Conservation (phyloP, 1,140 invertebrate genomes). For the Nephila pilipes region DNA sequence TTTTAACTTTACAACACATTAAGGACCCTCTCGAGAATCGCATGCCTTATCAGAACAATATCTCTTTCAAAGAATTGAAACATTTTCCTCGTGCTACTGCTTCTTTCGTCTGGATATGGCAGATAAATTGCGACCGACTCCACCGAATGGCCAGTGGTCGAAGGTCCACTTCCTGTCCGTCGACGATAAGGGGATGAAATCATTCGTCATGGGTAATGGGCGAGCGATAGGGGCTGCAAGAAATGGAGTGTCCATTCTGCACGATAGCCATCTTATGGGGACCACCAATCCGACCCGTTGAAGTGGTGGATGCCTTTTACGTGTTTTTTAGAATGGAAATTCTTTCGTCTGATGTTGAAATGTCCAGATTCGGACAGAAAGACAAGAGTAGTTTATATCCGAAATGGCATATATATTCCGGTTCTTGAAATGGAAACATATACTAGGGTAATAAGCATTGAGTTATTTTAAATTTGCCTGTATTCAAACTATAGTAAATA, state of each 20-base stretch:
- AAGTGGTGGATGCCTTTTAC: background rate
- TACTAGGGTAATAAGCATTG: too few species aligned
- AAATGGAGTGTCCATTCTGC: background rate
- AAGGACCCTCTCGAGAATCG: too few species aligned
- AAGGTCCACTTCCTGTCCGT: background rate
- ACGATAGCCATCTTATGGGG: constrained; percentile 15
- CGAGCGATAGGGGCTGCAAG: background rate
- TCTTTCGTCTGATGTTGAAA: background rate
- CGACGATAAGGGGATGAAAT: constrained; percentile 14
- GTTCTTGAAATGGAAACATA: too few species aligned
- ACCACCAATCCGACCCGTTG: background rate
- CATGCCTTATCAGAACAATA: too few species aligned
- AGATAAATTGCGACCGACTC: background rate
- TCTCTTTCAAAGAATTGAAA: too few species aligned
- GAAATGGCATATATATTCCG: too few species aligned
- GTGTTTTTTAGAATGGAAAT: background rate
- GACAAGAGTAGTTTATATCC: background rate
- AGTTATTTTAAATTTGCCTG: too few species aligned
- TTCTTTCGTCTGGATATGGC: background rate
- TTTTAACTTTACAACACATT: too few species aligned
- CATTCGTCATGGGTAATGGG: constrained; percentile 17
- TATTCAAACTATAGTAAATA: too few species aligned
- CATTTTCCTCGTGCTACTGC: too few species aligned
- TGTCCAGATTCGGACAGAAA: background rate
- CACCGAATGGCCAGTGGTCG: background rate